A percentile compares a stretch with the other conserved stretches of the same genome.
Evolutionary conservation across 1,140 invertebrate genomes (phyloP).

Genomic region (Cotesia typhae): DNA sequence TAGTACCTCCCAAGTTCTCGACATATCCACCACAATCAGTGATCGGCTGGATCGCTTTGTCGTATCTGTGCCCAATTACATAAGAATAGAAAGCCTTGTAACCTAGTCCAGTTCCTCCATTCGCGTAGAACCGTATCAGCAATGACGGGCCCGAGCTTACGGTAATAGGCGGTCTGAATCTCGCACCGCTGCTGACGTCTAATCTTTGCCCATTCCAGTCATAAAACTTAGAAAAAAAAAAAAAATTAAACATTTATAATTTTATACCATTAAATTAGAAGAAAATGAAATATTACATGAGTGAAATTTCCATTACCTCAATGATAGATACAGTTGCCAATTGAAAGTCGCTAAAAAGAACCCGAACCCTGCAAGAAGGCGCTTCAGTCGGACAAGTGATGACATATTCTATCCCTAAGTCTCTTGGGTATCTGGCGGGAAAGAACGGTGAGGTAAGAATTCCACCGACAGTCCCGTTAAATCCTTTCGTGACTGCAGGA

Average conservation of each 20-base stretch:
- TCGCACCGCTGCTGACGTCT: slow-evolving; percentile 72
- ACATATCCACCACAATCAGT: slow-evolving; percentile 79
- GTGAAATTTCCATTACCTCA: slow-evolving; percentile 65
- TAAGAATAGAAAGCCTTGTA: slow-evolving; percentile 77
- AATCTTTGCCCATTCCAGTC: slow-evolving; percentile 76
- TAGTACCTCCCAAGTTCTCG: slow-evolving; percentile 76
- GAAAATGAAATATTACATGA: no score
- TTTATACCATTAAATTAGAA: no score
- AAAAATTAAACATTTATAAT: slow-evolving; percentile 6
- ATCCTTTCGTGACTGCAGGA: slow-evolving; percentile 52
- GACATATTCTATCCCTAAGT: slow-evolving; percentile 75
- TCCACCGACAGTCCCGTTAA: slow-evolving; percentile 60
- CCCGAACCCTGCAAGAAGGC: slow-evolving; percentile 68
- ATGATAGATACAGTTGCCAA: slow-evolving; percentile 74
- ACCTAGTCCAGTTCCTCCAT: slow-evolving; percentile 74
- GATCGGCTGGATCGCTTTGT: slow-evolving; percentile 68
- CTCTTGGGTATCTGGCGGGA: slow-evolving; percentile 74
- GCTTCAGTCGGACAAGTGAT: slow-evolving; percentile 68
- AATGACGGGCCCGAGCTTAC: slow-evolving; percentile 73
- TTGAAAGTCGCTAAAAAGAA: slow-evolving; percentile 78
- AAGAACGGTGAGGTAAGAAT: slow-evolving; percentile 75
- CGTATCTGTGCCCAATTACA: slow-evolving; percentile 66
- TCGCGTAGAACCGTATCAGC: slow-evolving; percentile 75
- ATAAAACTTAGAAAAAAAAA: slow-evolving; percentile 68
- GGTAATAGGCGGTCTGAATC: slow-evolving; percentile 76